Conservation (phyloP, 2,113 vertebrate genomes). For the zebrafish (Danio rerio) region GRCz12tu NC_133193.1:20542501-20543000, state of each 20-base stretch:
- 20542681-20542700: constrained; percentile 28
- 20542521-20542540: too few relatives aligned
- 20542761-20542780: constrained; percentile 62
- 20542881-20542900: constrained; percentile 65
- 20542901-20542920: constrained; percentile 71
- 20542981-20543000: constrained; percentile 26
- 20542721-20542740: constrained; percentile 30
- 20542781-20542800: constrained; percentile 60
- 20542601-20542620: neutral
- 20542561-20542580: too few relatives aligned
- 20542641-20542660: constrained; percentile 14
- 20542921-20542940: constrained; percentile 33
- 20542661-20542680: constrained; percentile 33
- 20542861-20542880: constrained; percentile 39
- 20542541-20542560: too few relatives aligned
- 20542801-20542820: constrained; percentile 69
- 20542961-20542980: constrained; percentile 12
- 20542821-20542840: constrained; percentile 63
- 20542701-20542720: constrained; percentile 23
- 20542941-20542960: constrained; percentile 17
- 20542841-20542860: constrained; percentile 47
- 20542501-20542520: too few relatives aligned
- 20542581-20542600: neutral
- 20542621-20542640: neutral
- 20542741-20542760: constrained; percentile 49